Conservation (phyloP, 2,113 vertebrate species). For the Bubalus kerabau region DNA sequence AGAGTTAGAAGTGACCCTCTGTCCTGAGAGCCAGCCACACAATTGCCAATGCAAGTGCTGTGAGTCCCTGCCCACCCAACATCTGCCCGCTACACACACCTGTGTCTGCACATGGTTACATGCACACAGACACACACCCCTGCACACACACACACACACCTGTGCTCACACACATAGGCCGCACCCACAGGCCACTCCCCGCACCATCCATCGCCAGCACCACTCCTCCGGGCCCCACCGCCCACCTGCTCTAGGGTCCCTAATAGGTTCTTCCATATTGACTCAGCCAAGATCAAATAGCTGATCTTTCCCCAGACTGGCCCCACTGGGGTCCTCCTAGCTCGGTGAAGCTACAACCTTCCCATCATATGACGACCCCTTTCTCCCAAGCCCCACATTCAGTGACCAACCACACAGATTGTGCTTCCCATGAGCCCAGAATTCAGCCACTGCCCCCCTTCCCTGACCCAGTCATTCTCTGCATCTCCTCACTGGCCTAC, state of each 20-base stretch:
- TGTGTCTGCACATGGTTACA: neutral
- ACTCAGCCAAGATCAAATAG: neutral
- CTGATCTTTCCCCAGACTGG: neutral
- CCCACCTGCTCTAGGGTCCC: neutral
- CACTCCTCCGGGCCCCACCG: accelerated
- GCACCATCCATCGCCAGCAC: neutral
- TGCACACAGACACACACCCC: neutral
- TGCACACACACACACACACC: neutral
- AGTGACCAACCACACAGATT: neutral
- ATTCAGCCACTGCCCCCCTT: neutral
- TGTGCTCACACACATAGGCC: neutral
- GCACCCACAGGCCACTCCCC: neutral
- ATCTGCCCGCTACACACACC: neutral
- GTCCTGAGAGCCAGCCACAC: neutral
- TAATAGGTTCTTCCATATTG: neutral
- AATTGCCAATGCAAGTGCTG: too few relatives aligned
- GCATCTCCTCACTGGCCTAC: neutral
- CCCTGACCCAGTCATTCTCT: neutral
- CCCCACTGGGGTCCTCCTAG: neutral
- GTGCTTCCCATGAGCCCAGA: neutral
- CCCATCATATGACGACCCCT: too few relatives aligned
- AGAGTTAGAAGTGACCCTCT: neutral
- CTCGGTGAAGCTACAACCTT: accelerated
- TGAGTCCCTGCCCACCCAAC: accelerated
- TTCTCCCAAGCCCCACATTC: neutral